A percentile compares a stretch with the other conserved stretches of the same genome.
Conservation (phyloP, 2,113 vertebrate species). For the Pteropus alecto region DNA sequence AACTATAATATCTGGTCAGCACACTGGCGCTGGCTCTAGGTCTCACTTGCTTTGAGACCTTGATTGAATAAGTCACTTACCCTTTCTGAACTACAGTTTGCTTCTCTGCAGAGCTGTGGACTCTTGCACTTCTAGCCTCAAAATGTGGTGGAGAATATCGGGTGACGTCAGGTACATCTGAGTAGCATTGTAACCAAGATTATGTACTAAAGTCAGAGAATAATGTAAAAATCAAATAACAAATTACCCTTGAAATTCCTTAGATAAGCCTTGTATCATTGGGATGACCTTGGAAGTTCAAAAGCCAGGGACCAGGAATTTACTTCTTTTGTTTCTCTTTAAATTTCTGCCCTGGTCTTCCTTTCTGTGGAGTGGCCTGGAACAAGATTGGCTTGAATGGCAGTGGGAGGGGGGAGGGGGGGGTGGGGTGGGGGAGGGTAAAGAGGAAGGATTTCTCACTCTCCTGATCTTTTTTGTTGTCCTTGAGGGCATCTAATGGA, state of each 20-base stretch:
- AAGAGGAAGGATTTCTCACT: background rate
- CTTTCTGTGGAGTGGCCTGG: background rate
- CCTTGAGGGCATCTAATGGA: background rate
- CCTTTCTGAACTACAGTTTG: background rate
- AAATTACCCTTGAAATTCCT: background rate
- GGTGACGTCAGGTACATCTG: background rate
- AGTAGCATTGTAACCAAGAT: background rate
- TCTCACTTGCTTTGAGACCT: background rate
- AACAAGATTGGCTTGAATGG: background rate
- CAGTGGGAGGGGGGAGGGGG: background rate
- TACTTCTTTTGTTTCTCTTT: background rate
- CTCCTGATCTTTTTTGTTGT: background rate
- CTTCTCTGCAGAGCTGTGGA: background rate
- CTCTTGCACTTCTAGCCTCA: background rate
- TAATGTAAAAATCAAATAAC: background rate
- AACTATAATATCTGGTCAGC: background rate
- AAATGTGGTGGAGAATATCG: background rate
- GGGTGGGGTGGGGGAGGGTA: fast-evolving
- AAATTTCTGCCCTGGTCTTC: background rate
- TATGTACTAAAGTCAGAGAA: background rate
- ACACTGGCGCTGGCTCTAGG: background rate
- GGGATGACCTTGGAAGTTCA: background rate
- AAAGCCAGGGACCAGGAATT: background rate
- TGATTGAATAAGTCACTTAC: background rate
- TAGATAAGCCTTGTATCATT: background rate